These are phyloP conservation scores for Lates japonicus DNA, from an alignment of 2,797 vertebrate species.

Conservation along the genomic window DNA sequence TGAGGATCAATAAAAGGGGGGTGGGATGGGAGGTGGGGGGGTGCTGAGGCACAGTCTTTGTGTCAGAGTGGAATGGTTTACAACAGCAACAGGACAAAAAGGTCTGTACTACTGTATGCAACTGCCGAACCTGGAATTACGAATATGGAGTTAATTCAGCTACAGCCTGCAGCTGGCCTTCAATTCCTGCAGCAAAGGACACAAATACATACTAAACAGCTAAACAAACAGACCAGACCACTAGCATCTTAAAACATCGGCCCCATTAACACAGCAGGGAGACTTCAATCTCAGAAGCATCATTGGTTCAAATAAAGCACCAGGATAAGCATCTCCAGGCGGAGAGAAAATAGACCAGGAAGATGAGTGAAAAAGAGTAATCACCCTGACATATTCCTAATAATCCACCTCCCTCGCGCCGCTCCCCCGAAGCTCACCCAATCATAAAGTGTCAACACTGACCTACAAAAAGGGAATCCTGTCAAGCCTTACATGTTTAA, in stretches of 20 bases:
- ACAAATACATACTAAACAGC: constrained; percentile 82
- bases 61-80: constrained; percentile 82
- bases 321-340: constrained; percentile 85
- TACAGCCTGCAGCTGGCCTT: constrained; percentile 77
- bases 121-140: constrained; percentile 88
- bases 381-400: constrained; percentile 86
- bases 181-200: constrained; percentile 80
- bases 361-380: constrained; percentile 80
- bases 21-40: constrained; percentile 3
- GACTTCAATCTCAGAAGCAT: constrained; percentile 86
- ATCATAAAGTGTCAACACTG: constrained; percentile 89
- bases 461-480: constrained; percentile 88
- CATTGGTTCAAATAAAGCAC: constrained; percentile 85
- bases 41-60: constrained; percentile 75
- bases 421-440: constrained; percentile 83
- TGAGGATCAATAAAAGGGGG: constrained; percentile 90
- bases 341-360: constrained; percentile 71
- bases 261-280: constrained; percentile 90
- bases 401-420: constrained; percentile 85
- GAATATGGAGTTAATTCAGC: constrained; percentile 86
- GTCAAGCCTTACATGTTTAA: constrained; percentile 91
- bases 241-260: constrained; percentile 82
- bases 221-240: constrained; percentile 84
- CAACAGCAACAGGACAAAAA: constrained; percentile 83
- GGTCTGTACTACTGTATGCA: constrained; percentile 66